These are phyloP conservation scores for rat (Rattus norvegicus) DNA, from an alignment of 2,113 vertebrate genomes.

Conservation along the genomic window GRCr8 NC_086031.1:94189501-94190000, in stretches of 20 bases:
- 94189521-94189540: background rate
- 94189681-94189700: background rate
- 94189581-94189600: background rate
- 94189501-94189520: background rate
- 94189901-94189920: background rate
- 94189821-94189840: background rate
- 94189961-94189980: background rate
- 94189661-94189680: slow-evolving; percentile 62
- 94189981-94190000: background rate
- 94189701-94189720: background rate
- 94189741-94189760: no score
- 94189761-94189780: background rate
- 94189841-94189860: background rate
- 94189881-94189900: background rate
- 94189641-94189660: slow-evolving; percentile 52
- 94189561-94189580: background rate
- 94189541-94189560: background rate
- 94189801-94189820: background rate
- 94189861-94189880: background rate
- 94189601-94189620: background rate
- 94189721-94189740: background rate
- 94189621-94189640: background rate
- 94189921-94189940: background rate
- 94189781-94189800: background rate
- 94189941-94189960: background rate